Evolutionary conservation across 2,888 invertebrate genomes (phyloP).

Genomic region (Aporophyla nigra): DNA sequence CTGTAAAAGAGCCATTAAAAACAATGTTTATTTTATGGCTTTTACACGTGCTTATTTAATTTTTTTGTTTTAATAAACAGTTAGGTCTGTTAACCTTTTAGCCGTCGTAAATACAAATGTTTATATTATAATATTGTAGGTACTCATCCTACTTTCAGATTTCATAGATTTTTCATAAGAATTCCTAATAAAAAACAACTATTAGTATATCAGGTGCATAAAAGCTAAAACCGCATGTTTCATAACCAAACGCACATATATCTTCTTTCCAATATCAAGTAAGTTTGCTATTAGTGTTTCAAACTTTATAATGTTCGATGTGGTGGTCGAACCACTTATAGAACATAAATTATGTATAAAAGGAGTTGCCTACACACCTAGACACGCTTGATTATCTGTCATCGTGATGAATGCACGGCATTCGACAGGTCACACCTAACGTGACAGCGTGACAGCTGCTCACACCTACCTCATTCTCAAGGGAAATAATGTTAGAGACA

Average conservation of each 20-base stretch:
- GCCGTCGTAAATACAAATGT: background rate
- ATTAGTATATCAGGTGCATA: background rate
- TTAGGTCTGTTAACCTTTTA: conserved; percentile 6
- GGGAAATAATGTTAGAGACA: conserved; percentile 45
- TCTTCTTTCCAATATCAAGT: background rate
- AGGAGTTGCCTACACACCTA: conserved; percentile 31
- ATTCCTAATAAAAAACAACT: too few relatives aligned
- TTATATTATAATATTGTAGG: background rate
- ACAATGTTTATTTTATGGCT: conserved; percentile 12
- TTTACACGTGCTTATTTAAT: conserved; percentile 7
- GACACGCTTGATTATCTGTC: conserved; percentile 43
- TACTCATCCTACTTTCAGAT: background rate
- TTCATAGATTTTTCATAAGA: background rate
- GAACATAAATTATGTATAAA: conserved; percentile 33
- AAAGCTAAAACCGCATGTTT: background rate
- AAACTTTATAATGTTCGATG: conserved; percentile 19
- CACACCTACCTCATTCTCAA: conserved; percentile 47
- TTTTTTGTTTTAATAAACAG: background rate
- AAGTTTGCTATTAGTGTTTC: background rate
- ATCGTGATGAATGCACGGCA: conserved; percentile 48
- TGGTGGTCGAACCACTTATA: conserved; percentile 28
- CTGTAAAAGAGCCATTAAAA: background rate
- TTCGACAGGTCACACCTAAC: conserved; percentile 58
- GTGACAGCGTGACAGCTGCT: conserved; percentile 54
- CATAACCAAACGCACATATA: too few relatives aligned